Conservation (phyloP, 2,113 vertebrate genomes). For the Pteronura brasiliensis region DNA sequence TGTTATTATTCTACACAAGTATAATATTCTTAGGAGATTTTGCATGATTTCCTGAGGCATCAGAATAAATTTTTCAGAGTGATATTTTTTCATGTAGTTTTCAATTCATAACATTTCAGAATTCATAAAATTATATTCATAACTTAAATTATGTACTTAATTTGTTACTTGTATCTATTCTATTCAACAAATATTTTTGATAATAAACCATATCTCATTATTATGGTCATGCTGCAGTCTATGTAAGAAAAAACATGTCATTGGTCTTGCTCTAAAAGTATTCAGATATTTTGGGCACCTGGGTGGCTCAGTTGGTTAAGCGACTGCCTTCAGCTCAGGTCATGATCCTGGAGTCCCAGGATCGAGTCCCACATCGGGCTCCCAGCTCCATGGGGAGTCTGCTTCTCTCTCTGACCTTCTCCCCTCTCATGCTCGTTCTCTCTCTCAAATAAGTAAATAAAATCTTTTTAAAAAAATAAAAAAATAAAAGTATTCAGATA, state of each 20-base stretch:
- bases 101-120: constrained; percentile 17
- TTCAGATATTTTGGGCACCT: background rate
- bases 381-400: no score
- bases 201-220: constrained; percentile 1
- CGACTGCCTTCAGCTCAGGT: no score
- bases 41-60: constrained; percentile 42
- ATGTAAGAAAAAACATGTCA: background rate
- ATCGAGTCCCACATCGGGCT: no score
- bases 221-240: background rate
- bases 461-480: no score
- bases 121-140: constrained; percentile 17
- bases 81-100: constrained; percentile 24
- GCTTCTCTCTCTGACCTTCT: no score
- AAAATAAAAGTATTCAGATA: background rate
- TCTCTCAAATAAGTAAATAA: no score
- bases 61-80: constrained; percentile 46
- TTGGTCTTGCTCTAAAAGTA: background rate
- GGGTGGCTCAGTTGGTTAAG: no score
- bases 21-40: constrained; percentile 44
- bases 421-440: no score
- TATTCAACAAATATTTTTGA: background rate
- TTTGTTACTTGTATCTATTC: constrained; percentile 18
- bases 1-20: constrained; percentile 40
- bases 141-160: constrained; percentile 23
- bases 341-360: no score